These are phyloP conservation scores for Hydriomena furcata DNA, from an alignment of 2,888 invertebrate genomes.

Conservation along the genomic window DNA sequence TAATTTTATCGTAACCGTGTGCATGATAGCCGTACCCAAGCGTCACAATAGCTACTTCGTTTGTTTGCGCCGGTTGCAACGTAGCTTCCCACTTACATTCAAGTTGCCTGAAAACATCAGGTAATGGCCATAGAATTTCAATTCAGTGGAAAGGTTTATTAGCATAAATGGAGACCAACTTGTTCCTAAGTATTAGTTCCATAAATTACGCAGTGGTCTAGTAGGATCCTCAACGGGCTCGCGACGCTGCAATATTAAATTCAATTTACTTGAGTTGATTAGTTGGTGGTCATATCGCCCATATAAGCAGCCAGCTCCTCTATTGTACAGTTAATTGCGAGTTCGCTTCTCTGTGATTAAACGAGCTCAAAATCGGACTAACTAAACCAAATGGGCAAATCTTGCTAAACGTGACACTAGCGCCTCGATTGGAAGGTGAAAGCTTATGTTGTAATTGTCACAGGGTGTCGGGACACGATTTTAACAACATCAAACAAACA, in stretches of 20 bases:
- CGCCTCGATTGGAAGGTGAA: no score
- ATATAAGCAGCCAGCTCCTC: constrained; percentile 26
- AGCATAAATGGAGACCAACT: not conserved
- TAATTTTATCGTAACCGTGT: no score
- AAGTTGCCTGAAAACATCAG: not conserved
- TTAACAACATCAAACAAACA: no score
- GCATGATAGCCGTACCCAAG: no score
- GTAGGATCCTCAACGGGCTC: constrained; percentile 17
- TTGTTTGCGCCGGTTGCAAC: no score
- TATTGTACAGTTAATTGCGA: constrained; percentile 27
- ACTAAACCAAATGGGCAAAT: constrained; percentile 9
- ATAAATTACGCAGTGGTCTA: constrained; percentile 11
- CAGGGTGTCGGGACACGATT: no score
- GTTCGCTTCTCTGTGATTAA: constrained; percentile 26
- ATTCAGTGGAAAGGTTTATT: not conserved
- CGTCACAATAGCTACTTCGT: no score
- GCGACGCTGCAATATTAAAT: constrained; percentile 30
- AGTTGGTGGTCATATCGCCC: constrained; percentile 30
- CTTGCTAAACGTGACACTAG: no score
- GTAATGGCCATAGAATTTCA: not conserved
- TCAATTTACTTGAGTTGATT: constrained; percentile 34
- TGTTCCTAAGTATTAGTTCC: constrained; percentile 11
- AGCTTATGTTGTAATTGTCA: no score
- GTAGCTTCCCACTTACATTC: no score
- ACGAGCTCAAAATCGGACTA: constrained; percentile 16